These are phyloP conservation scores for Xenus cinereus DNA, from an alignment of 2,113 vertebrate genomes.

Conservation along the genomic window DNA sequence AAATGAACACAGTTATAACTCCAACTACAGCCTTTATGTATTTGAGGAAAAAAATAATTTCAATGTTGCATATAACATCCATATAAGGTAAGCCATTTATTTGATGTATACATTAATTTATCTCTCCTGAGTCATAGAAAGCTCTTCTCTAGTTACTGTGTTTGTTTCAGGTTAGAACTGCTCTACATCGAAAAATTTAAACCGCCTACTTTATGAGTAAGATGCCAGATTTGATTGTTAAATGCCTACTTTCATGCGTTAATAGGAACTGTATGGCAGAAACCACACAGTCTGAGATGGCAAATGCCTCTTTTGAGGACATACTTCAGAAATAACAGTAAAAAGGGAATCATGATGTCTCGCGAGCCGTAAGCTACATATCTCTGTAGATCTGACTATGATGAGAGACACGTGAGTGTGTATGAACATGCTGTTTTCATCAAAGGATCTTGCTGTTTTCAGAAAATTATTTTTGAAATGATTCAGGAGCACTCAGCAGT, in stretches of 20 bases:
- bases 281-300: not conserved
- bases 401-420: not conserved
- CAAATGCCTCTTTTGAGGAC: not conserved
- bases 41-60: not conserved
- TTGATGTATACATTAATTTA: not conserved
- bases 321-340: not conserved
- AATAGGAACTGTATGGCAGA: not conserved
- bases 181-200: not conserved
- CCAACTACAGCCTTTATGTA: not conserved
- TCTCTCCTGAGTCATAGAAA: not conserved
- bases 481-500: not conserved
- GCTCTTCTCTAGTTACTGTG: not conserved
- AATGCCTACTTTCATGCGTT: not conserved
- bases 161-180: not conserved
- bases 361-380: not conserved
- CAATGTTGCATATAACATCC: not conserved
- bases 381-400: not conserved
- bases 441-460: slow-evolving; percentile 18
- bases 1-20: not conserved
- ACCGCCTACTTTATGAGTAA: not conserved
- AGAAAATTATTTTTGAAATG: not conserved
- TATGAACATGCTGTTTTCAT: slow-evolving; percentile 2
- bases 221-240: not conserved
- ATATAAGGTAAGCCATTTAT: not conserved
- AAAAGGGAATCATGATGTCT: not conserved